These are phyloP conservation scores for Megaceryle alcyon DNA, from an alignment of 2,797 vertebrate species.

Conservation along the genomic window DNA sequence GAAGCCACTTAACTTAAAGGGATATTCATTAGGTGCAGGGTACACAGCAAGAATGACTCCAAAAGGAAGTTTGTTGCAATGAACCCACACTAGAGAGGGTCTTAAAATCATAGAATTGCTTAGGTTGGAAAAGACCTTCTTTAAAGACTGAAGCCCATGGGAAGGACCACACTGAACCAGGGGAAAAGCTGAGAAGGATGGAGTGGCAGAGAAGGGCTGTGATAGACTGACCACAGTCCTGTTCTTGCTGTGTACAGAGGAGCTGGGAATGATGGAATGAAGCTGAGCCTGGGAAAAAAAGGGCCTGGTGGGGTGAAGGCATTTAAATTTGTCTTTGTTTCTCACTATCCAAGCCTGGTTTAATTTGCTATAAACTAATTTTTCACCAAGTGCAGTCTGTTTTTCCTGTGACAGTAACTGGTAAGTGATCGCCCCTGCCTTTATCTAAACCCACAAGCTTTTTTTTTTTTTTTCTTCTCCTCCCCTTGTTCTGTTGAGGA, in stretches of 20 bases:
- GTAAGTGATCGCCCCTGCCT: neutral
- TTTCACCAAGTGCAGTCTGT: neutral
- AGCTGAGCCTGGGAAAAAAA: neutral
- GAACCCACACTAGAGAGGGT: fast-evolving
- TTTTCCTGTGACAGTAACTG: neutral
- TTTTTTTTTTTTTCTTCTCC: neutral
- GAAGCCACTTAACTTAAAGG: neutral
- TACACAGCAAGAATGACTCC: neutral
- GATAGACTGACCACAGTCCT: neutral
- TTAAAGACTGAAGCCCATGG: fast-evolving
- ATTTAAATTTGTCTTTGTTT: neutral
- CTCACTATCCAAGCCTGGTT: neutral
- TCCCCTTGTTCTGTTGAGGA: neutral
- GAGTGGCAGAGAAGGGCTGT: neutral
- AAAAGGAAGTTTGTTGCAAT: neutral
- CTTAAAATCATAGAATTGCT: no score
- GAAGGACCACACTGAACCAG: no score
- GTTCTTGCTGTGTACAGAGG: no score
- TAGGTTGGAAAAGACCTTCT: neutral
- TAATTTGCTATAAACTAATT: neutral
- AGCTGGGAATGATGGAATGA: fast-evolving
- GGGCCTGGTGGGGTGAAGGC: neutral
- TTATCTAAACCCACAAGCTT: neutral
- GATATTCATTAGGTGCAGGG: neutral
- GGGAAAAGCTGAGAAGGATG: neutral